Conservation (phyloP, 2,888 invertebrate genomes). For the Danaus chrysippus region DNA sequence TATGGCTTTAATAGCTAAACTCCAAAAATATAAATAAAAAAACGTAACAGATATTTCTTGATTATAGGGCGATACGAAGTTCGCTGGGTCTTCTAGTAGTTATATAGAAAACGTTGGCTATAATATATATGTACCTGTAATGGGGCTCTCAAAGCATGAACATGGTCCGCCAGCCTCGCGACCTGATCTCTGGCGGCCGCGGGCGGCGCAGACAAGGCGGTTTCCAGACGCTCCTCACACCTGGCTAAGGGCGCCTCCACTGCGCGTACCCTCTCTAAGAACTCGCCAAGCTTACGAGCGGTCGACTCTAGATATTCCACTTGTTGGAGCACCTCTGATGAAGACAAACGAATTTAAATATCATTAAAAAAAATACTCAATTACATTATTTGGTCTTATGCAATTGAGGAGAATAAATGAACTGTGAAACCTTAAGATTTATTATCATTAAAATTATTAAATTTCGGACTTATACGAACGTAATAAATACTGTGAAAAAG, state of each 20-base stretch:
- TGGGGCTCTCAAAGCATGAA: constrained; percentile 87
- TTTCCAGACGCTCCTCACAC: constrained; percentile 87
- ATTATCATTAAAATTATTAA: no score
- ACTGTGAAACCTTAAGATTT: no score
- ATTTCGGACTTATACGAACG: no score
- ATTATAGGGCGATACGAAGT: no score
- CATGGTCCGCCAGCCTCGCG: constrained; percentile 90
- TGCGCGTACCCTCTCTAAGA: constrained; percentile 90
- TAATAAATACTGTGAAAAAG: no score
- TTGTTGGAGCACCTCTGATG: constrained; percentile 83
- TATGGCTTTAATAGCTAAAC: no score
- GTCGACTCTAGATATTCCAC: constrained; percentile 91
- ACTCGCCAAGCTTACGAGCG: constrained; percentile 88
- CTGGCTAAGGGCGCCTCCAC: constrained; percentile 91
- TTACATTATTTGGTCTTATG: background rate
- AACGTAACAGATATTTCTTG: no score
- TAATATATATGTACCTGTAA: constrained; percentile 55
- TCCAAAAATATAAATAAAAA: no score
- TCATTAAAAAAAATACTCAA: background rate
- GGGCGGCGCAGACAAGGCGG: constrained; percentile 82
- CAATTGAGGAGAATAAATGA: no score
- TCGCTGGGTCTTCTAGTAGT: no score
- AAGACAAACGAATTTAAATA: constrained; percentile 12
- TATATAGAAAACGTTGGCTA: background rate
- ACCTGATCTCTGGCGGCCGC: constrained; percentile 92